These are phyloP conservation scores for Aphelocoma californica DNA, from an alignment of 2,797 vertebrate genomes.

Conservation along the genomic window DNA sequence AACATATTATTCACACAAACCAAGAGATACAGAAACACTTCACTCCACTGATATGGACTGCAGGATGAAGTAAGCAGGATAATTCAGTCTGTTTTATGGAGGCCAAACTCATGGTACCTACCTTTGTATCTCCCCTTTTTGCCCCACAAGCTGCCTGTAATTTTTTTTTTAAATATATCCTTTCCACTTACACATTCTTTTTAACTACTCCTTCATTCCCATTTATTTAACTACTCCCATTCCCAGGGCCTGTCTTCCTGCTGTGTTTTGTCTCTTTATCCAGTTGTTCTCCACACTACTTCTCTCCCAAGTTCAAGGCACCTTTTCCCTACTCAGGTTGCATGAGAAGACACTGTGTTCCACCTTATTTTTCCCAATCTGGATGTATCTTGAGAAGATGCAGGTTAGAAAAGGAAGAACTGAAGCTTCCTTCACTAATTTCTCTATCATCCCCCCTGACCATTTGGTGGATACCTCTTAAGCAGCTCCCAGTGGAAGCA, in stretches of 20 bases:
- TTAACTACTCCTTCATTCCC: neutral
- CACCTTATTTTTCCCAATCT: neutral
- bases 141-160: neutral
- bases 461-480: neutral
- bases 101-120: neutral
- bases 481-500: neutral
- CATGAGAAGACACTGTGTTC: neutral
- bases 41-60: neutral
- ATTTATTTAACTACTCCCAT: neutral
- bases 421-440: neutral
- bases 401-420: neutral
- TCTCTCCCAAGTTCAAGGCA: neutral
- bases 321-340: neutral
- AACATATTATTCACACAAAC: constrained; percentile 50
- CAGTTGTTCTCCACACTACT: neutral
- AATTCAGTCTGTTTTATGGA: neutral
- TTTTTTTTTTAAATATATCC: neutral
- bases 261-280: neutral
- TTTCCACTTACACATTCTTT: neutral
- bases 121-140: neutral
- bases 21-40: constrained; percentile 16
- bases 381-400: neutral
- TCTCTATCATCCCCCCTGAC: neutral
- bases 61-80: neutral
- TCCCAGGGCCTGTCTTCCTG: neutral